Evolutionary conservation across 1,140 invertebrate species (phyloP).

Genomic region (Nautilus pompilius): DNA sequence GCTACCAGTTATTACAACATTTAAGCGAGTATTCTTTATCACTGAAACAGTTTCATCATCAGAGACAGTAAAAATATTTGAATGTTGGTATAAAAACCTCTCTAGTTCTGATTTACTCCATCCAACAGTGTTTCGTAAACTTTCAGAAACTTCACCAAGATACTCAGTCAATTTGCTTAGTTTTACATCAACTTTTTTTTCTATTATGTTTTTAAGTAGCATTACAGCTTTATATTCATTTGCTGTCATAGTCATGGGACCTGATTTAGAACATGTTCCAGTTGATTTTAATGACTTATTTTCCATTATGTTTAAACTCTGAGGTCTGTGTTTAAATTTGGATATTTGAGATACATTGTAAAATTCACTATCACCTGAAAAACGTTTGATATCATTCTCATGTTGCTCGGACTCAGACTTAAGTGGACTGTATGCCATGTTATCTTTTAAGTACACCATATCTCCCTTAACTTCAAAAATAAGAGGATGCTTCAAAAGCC

Average conservation of each 20-base stretch:
- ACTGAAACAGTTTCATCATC: conserved; percentile 49
- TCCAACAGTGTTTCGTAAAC: conserved; percentile 51
- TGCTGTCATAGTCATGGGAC: conserved; percentile 53
- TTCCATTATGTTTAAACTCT: conserved; percentile 35
- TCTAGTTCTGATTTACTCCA: conserved; percentile 51
- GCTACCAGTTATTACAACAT: conserved; percentile 54
- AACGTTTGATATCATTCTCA: conserved; percentile 27
- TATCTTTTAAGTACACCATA: conserved; percentile 50
- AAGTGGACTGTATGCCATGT: conserved; percentile 43
- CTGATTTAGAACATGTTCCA: conserved; percentile 31
- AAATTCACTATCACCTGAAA: conserved; percentile 13
- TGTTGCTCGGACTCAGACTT: conserved; percentile 37
- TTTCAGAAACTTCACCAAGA: conserved; percentile 51
- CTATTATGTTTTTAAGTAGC: conserved; percentile 54
- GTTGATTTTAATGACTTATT: conserved; percentile 6
- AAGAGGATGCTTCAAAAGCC: conserved; percentile 52
- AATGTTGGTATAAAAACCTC: conserved; percentile 48
- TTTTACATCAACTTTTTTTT: conserved; percentile 53
- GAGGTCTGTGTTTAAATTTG: conserved; percentile 40
- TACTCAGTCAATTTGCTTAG: conserved; percentile 45
- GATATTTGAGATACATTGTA: conserved; percentile 23
- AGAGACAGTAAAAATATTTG: conserved; percentile 48
- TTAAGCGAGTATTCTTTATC: conserved; percentile 49
- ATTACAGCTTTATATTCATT: conserved; percentile 56
- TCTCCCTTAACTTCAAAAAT: conserved; percentile 55